Conservation (phyloP, 2,797 vertebrate genomes). For the Halcyon chelicuti region DNA sequence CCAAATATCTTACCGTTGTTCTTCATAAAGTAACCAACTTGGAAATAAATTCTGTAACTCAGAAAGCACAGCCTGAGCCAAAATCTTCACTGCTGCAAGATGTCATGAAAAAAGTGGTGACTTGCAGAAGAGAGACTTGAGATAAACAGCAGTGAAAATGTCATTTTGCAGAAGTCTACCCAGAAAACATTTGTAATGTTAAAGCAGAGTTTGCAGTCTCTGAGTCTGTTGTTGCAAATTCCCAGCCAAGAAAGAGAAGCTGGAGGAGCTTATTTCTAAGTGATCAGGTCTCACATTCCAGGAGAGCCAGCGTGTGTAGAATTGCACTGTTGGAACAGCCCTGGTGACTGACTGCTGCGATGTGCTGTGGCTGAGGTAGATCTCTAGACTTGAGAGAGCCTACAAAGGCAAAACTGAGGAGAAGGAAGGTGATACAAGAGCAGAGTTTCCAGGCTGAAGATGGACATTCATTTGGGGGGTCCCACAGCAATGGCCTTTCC, state of each 20-base stretch:
- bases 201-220: background rate
- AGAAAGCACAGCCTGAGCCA: background rate
- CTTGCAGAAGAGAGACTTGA: background rate
- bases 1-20: background rate
- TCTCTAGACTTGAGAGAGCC: background rate
- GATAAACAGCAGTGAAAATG: background rate
- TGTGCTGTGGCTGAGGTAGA: background rate
- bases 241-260: background rate
- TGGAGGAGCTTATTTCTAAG: background rate
- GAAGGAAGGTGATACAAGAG: background rate
- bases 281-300: background rate
- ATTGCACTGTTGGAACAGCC: background rate
- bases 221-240: background rate
- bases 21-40: background rate
- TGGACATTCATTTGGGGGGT: background rate
- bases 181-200: background rate
- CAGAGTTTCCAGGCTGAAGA: background rate
- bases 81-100: background rate
- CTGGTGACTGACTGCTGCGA: background rate
- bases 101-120: background rate
- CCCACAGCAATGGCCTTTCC: background rate
- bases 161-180: background rate
- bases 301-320: background rate
- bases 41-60: background rate
- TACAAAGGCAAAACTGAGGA: background rate